Evolutionary conservation across 2,113 vertebrate species (phyloP).

Genomic region (Gila orcuttii): DNA sequence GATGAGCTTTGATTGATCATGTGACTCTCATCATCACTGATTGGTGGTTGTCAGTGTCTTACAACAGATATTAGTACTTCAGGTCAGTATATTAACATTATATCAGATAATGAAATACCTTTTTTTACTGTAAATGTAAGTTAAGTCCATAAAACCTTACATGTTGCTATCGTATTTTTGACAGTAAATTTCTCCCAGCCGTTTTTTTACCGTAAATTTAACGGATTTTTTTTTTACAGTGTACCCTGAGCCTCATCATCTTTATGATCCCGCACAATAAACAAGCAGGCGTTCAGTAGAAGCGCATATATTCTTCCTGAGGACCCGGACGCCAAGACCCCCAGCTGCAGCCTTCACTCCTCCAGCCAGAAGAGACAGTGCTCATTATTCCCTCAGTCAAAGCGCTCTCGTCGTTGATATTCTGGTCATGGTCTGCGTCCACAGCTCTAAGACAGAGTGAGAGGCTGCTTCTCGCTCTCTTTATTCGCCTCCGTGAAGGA

Average conservation of each 20-base stretch:
- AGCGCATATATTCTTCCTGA: background rate
- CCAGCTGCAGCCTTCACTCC: slow-evolving; percentile 73
- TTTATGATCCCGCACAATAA: background rate
- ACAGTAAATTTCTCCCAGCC: no score
- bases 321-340: slow-evolving; percentile 42
- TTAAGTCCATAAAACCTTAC: no score
- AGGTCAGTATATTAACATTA: no score
- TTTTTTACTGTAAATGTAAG: no score
- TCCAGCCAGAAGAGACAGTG: slow-evolving; percentile 55
- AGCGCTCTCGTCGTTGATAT: slow-evolving; percentile 56
- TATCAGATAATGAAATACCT: no score
- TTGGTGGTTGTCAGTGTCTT: no score
- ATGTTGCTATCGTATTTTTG: no score
- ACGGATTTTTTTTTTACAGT: no score
- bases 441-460: background rate
- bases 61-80: no score
- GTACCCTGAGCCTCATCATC: background rate
- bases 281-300: slow-evolving; percentile 37
- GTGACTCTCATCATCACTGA: no score
- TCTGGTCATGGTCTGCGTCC: slow-evolving; percentile 44
- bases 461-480: background rate
- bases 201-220: no score
- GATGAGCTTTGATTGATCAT: no score
- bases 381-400: slow-evolving; percentile 63
- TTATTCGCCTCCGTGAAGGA: slow-evolving; percentile 54